Base-by-base conservation (phyloP, 2,113 vertebrate species). In the Eleginops maclovinus region DNA sequence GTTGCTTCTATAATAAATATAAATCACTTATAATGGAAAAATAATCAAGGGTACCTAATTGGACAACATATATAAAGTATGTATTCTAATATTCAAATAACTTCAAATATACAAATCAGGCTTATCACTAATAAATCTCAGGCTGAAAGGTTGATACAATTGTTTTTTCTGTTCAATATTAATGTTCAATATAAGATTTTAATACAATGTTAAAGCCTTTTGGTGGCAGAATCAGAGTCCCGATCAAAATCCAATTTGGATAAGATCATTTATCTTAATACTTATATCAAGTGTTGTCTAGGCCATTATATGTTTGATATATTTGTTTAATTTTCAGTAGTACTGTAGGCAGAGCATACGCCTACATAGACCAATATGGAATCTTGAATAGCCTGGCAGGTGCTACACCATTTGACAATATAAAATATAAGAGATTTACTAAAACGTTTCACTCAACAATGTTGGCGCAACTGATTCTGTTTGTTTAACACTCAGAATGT, bases 371-470 rank as follows among this genome's bases (percentile, higher is more conserved):
- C 31, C 31, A 36, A 0, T n/a, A 9, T 54, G 46, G 69, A 75
- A 63, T 79, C 40, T 49, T 65, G 2, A 54, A 49, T 14, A 14
- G 15, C 9, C 51, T 22, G 10, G 3, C 3, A 47, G 31, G 19
- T 44, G 28, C 50, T 6, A 21, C 1, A 19, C n/a, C 53, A 24
- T 46, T 14, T 15, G 61, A 26, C 43, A 26, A 17, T 26, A 12
- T 61, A 12, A 69, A 26, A 46, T 22, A 36, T 12, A 3, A 21
- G 16, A 51, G 56, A 2, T 12, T 61, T 61, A 56, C 47, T 13
- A 13, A 70, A 67, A 69, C 69, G 51, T 12, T 54, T 75, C 13
- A 22, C 2, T 40, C n/a, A 49, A 60, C 68, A 82, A 76, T 76
- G 63, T 24, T 75, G 21, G 0, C 17, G 50, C 47, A 55, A 47